Conservation (phyloP, 2,113 vertebrate species). For the Carettochelys insculpta region DNA sequence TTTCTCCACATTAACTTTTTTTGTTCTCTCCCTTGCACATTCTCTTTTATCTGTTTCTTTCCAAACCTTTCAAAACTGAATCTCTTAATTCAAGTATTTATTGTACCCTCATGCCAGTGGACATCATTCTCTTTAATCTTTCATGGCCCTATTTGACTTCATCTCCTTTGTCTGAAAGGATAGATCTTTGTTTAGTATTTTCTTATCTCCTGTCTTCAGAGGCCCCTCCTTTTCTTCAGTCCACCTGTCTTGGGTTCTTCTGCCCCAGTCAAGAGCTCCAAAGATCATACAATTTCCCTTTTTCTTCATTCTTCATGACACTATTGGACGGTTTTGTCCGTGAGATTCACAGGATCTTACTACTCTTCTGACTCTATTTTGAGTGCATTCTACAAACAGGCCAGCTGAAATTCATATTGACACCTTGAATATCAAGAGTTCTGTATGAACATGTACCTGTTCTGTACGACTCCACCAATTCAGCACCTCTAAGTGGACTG, state of each 20-base stretch:
- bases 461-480: not conserved
- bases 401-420: not conserved
- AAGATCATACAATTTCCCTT: not conserved
- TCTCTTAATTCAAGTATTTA: not conserved
- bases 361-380: not conserved
- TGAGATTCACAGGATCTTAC: not conserved
- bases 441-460: not conserved
- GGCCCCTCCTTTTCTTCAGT: not conserved
- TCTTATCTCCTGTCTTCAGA: not conserved
- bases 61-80: not conserved
- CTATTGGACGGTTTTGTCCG: not conserved
- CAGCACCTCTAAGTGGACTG: not conserved
- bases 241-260: not conserved
- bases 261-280: not conserved
- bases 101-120: not conserved
- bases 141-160: not conserved
- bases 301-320: not conserved
- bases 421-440: not conserved
- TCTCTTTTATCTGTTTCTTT: not conserved
- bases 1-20: not conserved
- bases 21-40: accelerated
- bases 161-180: not conserved
- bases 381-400: not conserved
- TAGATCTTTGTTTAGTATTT: not conserved
- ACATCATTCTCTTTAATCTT: not conserved